Conservation (phyloP, 2,888 invertebrate genomes). For the Strigamia crassipes region DNA sequence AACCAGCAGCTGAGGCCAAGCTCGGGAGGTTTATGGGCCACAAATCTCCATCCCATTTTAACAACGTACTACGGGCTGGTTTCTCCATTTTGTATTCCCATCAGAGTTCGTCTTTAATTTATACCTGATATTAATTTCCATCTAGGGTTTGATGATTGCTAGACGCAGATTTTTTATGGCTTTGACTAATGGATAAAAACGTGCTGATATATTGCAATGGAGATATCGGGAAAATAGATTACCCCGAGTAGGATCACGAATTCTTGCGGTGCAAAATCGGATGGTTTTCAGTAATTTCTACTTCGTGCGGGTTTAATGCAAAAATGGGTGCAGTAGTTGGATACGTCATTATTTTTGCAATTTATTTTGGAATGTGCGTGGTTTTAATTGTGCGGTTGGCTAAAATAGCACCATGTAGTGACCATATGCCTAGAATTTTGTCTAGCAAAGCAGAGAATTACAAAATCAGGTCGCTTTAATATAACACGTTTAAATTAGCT, state of each 20-base stretch:
- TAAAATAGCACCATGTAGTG: no score
- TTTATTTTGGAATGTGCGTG: neutral
- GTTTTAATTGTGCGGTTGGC: neutral
- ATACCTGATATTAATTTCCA: constrained; percentile 29
- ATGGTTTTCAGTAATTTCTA: neutral
- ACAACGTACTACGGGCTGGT: neutral
- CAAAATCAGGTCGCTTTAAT: no score
- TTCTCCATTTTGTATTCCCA: constrained; percentile 5
- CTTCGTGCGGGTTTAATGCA: neutral
- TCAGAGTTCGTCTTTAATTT: constrained; percentile 5
- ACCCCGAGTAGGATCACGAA: no score
- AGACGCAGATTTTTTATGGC: neutral
- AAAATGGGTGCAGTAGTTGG: no score
- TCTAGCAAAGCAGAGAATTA: no score
- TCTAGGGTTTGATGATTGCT: constrained; percentile 17
- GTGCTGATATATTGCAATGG: neutral
- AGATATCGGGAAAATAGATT: neutral
- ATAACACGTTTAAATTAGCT: no score
- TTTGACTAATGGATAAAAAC: constrained; percentile 1
- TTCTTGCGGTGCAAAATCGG: no score
- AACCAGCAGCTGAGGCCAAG: constrained; percentile 39
- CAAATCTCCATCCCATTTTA: constrained; percentile 40
- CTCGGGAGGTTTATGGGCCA: constrained; percentile 36
- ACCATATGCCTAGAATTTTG: no score
- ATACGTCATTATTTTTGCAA: no score